Conservation (phyloP, 1,140 invertebrate genomes). For the Lucilia sericata region DNA sequence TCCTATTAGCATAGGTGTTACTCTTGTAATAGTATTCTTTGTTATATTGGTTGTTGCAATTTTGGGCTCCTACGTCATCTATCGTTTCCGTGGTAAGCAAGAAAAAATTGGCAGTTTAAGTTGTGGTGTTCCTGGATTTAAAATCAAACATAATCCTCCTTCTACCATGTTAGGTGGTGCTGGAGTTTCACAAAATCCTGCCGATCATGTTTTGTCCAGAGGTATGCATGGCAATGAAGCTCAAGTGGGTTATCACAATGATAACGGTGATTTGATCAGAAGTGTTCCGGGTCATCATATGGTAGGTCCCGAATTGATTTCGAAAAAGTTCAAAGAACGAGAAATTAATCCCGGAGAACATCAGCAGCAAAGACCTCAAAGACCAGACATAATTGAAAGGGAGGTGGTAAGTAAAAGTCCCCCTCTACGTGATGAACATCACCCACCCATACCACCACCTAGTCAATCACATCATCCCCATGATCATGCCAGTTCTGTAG, state of each 20-base stretch:
- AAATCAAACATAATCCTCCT: conserved; percentile 76
- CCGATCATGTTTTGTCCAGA: conserved; percentile 72
- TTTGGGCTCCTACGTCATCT: conserved; percentile 89
- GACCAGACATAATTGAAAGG: conserved; percentile 93
- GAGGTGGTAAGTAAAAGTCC: conserved; percentile 87
- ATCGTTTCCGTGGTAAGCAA: conserved; percentile 84
- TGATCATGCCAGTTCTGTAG: conserved; percentile 74
- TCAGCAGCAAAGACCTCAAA: conserved; percentile 77
- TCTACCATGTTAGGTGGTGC: conserved; percentile 71
- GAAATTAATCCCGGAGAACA: conserved; percentile 76
- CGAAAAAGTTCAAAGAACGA: conserved; percentile 89
- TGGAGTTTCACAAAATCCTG: conserved; percentile 70
- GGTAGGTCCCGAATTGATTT: conserved; percentile 82
- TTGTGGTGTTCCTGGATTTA: conserved; percentile 69
- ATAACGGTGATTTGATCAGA: conserved; percentile 77
- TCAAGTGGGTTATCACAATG: conserved; percentile 74
- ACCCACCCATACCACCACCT: conserved; percentile 77
- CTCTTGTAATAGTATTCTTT: conserved; percentile 94
- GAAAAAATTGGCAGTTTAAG: conserved; percentile 78
- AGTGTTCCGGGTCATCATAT: conserved; percentile 77
- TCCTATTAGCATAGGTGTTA: conserved; percentile 90
- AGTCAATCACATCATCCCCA: conserved; percentile 76
- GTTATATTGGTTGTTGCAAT: conserved; percentile 89
- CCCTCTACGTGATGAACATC: conserved; percentile 79
- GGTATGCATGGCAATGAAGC: conserved; percentile 60